phyloP scores from a whole-genome alignment of 1,140 invertebrate genomes.

The Ceratina calcarata region DNA sequence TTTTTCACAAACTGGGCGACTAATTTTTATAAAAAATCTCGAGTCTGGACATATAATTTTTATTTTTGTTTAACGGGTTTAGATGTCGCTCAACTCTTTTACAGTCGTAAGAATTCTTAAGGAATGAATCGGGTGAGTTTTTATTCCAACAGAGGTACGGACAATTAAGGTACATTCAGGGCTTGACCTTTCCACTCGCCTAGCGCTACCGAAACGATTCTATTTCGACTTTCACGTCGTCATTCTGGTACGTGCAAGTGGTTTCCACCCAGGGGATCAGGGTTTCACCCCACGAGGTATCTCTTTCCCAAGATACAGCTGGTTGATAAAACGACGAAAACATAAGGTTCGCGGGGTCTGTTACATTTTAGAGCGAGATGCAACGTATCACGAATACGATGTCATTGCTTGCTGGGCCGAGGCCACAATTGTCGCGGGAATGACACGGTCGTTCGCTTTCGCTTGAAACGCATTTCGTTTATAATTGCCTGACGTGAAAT shows the following conservation, averaged over 20 bases:
- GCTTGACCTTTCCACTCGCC: neutral
- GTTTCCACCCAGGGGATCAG: constrained; percentile 45
- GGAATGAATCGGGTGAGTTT: neutral
- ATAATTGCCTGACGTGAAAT: neutral
- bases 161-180: too few relatives aligned
- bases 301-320: constrained; percentile 60
- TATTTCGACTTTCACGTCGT: constrained; percentile 54
- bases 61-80: too few relatives aligned
- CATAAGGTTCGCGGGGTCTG: constrained; percentile 40
- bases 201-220: constrained; percentile 21
- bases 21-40: too few relatives aligned
- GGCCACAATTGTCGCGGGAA: neutral
- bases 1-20: constrained; percentile 9
- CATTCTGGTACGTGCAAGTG: constrained; percentile 52
- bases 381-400: constrained; percentile 43
- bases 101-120: too few relatives aligned
- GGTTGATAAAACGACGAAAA: constrained; percentile 58
- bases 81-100: too few relatives aligned
- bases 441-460: constrained; percentile 38
- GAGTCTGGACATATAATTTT: too few relatives aligned
- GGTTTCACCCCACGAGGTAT: constrained; percentile 38
- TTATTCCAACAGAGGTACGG: too few relatives aligned
- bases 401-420: constrained; percentile 16
- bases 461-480: neutral
- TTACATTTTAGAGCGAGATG: constrained; percentile 58